Conservation (phyloP, 1,140 invertebrate species). For the Anoplophora glabripennis region DNA sequence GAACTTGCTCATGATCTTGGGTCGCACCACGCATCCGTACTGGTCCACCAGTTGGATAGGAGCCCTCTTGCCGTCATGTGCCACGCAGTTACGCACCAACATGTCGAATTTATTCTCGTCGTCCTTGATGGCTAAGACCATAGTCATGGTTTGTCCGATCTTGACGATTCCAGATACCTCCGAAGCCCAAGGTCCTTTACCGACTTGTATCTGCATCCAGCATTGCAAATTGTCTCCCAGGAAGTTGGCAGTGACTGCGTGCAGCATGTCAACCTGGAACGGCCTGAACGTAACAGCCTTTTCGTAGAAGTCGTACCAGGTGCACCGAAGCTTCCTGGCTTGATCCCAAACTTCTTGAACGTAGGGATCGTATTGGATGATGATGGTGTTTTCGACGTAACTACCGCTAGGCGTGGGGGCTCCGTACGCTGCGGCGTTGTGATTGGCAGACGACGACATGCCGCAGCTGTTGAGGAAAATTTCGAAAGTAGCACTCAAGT, state of each 20-base stretch:
- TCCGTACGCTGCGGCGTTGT: constrained; percentile 72
- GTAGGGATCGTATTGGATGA: constrained; percentile 92
- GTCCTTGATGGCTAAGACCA: constrained; percentile 92
- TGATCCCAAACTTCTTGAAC: constrained; percentile 91
- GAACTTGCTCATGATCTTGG: constrained; percentile 93
- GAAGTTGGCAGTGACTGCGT: constrained; percentile 92
- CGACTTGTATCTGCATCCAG: constrained; percentile 96
- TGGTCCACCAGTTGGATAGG: constrained; percentile 91
- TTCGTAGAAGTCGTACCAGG: constrained; percentile 94
- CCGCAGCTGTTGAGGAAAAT: constrained; percentile 89
- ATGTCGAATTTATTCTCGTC: constrained; percentile 95
- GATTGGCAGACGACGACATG: constrained; percentile 83
- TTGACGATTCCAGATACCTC: constrained; percentile 93
- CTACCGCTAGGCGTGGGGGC: constrained; percentile 83
- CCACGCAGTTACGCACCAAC: constrained; percentile 90
- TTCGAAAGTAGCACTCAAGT: constrained; percentile 86
- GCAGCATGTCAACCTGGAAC: constrained; percentile 91
- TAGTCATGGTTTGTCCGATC: constrained; percentile 94
- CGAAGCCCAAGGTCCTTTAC: constrained; percentile 91
- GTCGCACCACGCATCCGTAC: constrained; percentile 85
- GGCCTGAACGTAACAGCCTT: constrained; percentile 91
- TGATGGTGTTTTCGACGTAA: constrained; percentile 93
- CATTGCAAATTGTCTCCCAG: constrained; percentile 91
- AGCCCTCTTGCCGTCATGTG: constrained; percentile 88
- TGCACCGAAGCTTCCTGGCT: constrained; percentile 81